Base-by-base conservation (phyloP, 2,888 invertebrate species). In the Nowickia ferox region DNA sequence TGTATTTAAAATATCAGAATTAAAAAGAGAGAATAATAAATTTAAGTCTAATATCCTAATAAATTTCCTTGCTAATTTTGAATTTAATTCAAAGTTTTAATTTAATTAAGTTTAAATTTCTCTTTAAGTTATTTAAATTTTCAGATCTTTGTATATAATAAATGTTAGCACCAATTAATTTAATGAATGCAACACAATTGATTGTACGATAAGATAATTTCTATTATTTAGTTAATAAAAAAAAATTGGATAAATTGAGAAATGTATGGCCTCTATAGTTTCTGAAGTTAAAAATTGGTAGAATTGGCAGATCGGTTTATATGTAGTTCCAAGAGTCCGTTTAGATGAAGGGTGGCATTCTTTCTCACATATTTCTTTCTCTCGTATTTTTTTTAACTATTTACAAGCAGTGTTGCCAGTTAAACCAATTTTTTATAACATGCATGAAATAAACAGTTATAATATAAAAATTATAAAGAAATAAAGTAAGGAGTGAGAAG, bases 101-200 rank as follows among this genome's bases (percentile, higher is more conserved):
- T 66, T 80, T 74, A 78, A 74, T 30, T 46, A 69, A 66, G 75
- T 68, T 53, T 65, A 53, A 59, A 53, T 55, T 66, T 57, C 84
- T 84, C 61, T 57, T 86, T 84, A 69, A 74, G 71, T 78, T 74
- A 65, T 84, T 84, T 65, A 10, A 51, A 19, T 79, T 83, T 76
- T 66, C 72, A 61, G 61, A 84, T 42, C 40, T 53, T 30, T 30
- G 6, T 30, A 66, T 53, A 46, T 74, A 84, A 68, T 78, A 78
- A 86, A 83, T 83, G 75, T 86, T 83, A 86, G 91, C 91, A 91
- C 91, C 91, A 91, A 91, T 91, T 89, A 89, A 90, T 91, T 91
- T 91, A 90, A 91, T 90, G 89, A 91, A 87, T 88, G 87, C 87
- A 87, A 87, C 85, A 85, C 69, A 85, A 86, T 80, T 84, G 87